Conservation (phyloP, 2,797 vertebrate genomes). For the Buceros bicornis region DNA sequence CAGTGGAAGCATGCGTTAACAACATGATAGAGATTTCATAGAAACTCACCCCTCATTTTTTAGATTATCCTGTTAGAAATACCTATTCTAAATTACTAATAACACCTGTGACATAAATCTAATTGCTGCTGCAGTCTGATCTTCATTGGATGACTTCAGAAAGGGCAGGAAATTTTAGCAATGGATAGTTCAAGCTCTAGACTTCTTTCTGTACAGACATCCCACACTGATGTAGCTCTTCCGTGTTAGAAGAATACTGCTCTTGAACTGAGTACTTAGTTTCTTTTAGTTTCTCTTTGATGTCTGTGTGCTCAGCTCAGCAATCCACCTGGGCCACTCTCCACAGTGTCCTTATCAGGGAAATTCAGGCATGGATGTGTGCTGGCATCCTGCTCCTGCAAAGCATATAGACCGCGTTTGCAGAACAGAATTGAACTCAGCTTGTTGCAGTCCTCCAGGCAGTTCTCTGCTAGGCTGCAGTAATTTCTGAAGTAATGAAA, state of each 20-base stretch:
- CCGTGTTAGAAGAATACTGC: not conserved
- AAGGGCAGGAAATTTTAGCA: not conserved
- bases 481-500: not conserved
- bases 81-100: not conserved
- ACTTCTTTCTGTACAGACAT: not conserved
- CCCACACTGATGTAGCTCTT: not conserved
- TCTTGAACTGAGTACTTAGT: not conserved
- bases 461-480: not conserved
- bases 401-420: fast-evolving
- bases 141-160: slow-evolving; percentile 6
- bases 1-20: not conserved
- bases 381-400: not conserved
- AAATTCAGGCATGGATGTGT: not conserved
- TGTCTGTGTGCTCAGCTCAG: not conserved
- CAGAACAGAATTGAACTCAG: not conserved
- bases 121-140: slow-evolving; percentile 12
- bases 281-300: not conserved
- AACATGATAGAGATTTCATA: not conserved
- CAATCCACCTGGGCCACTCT: not conserved
- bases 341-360: not conserved
- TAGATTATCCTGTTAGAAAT: not conserved
- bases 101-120: not conserved
- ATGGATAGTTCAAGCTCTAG: not conserved
- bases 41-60: not conserved
- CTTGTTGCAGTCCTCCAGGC: not conserved